These are phyloP conservation scores for Sander vitreus DNA, from an alignment of 2,113 vertebrate species.

Conservation along the genomic window DNA sequence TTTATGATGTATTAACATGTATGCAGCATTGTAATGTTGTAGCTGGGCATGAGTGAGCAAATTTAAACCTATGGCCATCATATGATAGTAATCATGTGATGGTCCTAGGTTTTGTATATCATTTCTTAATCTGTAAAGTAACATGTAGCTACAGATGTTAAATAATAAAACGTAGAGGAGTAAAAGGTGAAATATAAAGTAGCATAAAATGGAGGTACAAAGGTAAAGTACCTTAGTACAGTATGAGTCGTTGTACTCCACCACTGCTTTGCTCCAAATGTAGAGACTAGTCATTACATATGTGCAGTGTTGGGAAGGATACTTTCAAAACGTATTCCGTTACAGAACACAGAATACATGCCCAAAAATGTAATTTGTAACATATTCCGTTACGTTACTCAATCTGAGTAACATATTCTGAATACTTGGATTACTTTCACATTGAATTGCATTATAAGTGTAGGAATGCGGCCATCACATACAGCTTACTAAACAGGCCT, in stretches of 20 bases:
- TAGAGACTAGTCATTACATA: slow-evolving; percentile 18
- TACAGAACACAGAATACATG: too few relatives aligned
- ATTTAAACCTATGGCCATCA: background rate
- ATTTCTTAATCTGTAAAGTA: slow-evolving; percentile 8
- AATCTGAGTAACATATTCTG: too few relatives aligned
- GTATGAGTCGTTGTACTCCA: background rate
- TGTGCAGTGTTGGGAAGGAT: too few relatives aligned
- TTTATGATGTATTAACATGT: background rate
- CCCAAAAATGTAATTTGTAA: too few relatives aligned
- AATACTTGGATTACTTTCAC: too few relatives aligned
- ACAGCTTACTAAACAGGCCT: too few relatives aligned
- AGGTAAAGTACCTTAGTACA: background rate
- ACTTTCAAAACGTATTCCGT: too few relatives aligned
- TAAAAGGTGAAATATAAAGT: background rate
- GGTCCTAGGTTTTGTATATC: background rate
- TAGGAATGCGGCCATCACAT: too few relatives aligned
- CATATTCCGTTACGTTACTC: too few relatives aligned
- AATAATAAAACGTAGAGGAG: background rate
- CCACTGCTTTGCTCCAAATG: background rate
- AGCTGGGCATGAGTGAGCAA: background rate
- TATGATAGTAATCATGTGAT: background rate
- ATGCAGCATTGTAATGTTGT: background rate
- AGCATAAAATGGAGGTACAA: background rate
- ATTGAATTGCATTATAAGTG: too few relatives aligned
- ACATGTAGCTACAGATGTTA: background rate